Base-by-base conservation (phyloP, 2,888 invertebrate genomes). In the Danaus chrysippus region DNA sequence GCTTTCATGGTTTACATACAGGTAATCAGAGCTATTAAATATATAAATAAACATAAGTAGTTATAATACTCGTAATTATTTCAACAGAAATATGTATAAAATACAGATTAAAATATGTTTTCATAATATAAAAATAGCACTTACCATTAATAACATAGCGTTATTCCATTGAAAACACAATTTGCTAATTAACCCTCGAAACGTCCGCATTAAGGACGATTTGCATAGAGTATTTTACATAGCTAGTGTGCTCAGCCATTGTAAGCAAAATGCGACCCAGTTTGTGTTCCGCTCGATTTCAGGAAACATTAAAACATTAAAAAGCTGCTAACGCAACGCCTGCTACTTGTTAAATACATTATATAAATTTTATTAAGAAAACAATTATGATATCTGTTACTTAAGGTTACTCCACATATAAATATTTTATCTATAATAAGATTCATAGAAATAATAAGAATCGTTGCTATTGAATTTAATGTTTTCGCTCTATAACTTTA, bases 1-100 rank as follows among this genome's bases (percentile, higher is more conserved):
- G 92, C 93, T 1, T 94, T 94, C 75, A 93, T 94, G 93, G 79
- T 91, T 67, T 94, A 94, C 75, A 94, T 94, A 70, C 94, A 94
- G 91, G 93, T 93, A 77, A 54, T 6, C 15, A 46, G 13, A n/a
- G 9, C 9, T 13, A 13, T 9, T 11, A 9, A 13, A 46, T 46
- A n/a, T 46, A 9, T 46, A 10, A 13, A n/a, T 46, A 13, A 15
- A 34, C 23, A 5, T 34, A 34, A 34, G 23, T 23, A 23, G 23
- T 23, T 23, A 3, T 23, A n/a, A n/a, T n/a, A n/a, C n/a, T n/a
- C n/a, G 23, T 23, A 23, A 3, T 23, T 23, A 3, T 23, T 23
- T 23, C 1, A 23, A 23, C 23, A 23, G 6, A 34, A 34, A 34
- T 6, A 5, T 5, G 8, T 5, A 34, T 8, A 34, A 34, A 34